A percentile compares a stretch with the other conserved stretches of the same genome.
Conservation (phyloP, 2,113 vertebrate genomes). For the Pavo muticus region DNA sequence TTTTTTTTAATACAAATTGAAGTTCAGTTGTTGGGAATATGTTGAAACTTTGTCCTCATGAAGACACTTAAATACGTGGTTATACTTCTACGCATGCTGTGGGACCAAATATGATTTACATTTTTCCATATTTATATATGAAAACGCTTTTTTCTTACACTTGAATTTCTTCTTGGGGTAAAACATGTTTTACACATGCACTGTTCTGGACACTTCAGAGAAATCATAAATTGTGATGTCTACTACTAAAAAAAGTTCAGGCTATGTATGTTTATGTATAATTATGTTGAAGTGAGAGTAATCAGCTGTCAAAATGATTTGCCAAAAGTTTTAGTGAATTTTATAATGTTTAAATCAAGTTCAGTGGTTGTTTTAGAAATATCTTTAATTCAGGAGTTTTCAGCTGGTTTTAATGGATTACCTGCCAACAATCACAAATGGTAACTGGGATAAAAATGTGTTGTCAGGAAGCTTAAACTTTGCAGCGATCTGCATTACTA, state of each 20-base stretch:
- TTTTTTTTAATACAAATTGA: not conserved
- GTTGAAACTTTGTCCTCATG: not conserved
- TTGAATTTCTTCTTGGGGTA: not conserved
- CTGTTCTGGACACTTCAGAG: not conserved
- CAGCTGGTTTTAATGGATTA: constrained; percentile 33
- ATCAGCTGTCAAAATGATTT: constrained; percentile 29
- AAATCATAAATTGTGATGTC: not conserved
- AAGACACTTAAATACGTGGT: not conserved
- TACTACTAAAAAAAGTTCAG: not conserved
- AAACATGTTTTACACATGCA: not conserved
- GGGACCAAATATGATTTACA: not conserved
- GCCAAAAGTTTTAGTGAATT: constrained; percentile 8
- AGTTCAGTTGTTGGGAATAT: not conserved
- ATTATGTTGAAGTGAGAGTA: not conserved
- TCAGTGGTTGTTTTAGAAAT: constrained; percentile 27
- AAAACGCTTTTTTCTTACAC: not conserved
- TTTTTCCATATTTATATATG: not conserved
- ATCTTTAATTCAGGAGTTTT: constrained; percentile 21
- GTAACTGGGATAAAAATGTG: constrained; percentile 33
- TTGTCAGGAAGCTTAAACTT: constrained; percentile 53
- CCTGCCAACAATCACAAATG: constrained; percentile 52
- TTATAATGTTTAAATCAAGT: not conserved
- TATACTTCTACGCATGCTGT: not conserved
- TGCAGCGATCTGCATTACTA: constrained; percentile 8
- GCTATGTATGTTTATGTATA: not conserved